Base-by-base conservation (phyloP, 2,888 invertebrate species). In the Machimus rusticus region DNA sequence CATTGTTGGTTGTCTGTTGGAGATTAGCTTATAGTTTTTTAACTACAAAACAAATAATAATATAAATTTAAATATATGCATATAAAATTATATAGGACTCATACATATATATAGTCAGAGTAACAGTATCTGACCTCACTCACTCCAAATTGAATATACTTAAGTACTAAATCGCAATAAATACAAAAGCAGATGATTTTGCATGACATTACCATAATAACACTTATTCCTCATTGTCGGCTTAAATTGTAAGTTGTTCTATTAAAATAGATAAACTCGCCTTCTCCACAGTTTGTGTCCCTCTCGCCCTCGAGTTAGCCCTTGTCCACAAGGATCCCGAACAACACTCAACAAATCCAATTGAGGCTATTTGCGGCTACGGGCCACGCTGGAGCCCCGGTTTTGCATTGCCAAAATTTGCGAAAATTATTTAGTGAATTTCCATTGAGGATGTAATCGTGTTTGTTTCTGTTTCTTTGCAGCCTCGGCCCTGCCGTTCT, bases 401-500 rank as follows among this genome's bases (percentile, higher is more conserved):
- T 3, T 51, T n/a, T 51, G 6, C 51, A 51, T n/a, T 51, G n/a
- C n/a, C 51, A 51, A 51, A 51, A 51, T 51, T 51, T 51, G 51
- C 16, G 43, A 51, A 66, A 66, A 28, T 66, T 28, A 28, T 66
- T 66, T 66, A 66, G 23, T 66, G 23, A 76, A 76, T 76, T 76
- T 76, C n/a, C 34, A 76, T 37, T 37, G 28, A 51, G 16, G 16
- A 51, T 51, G 51, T 51, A 76, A 76, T 76, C 14, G 34, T 37
- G n/a, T 76, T 37, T 76, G 37, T 19, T 76, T 34, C n/a, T 76
- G 5, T 76, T 78, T 82, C 23, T 28, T 89, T 87, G 8, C 88
- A 89, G 93, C 91, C 85, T 90, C 91, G 51, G 92, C 92, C 76
- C 89, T 91, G 82, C 90, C 91, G 74, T 90, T 90, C 90, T 93